Percentiles rank a stretch among this genome's conserved stretches.
phyloP scores from a whole-genome alignment of 2,113 vertebrate species.

The Bos indicus region DNA sequence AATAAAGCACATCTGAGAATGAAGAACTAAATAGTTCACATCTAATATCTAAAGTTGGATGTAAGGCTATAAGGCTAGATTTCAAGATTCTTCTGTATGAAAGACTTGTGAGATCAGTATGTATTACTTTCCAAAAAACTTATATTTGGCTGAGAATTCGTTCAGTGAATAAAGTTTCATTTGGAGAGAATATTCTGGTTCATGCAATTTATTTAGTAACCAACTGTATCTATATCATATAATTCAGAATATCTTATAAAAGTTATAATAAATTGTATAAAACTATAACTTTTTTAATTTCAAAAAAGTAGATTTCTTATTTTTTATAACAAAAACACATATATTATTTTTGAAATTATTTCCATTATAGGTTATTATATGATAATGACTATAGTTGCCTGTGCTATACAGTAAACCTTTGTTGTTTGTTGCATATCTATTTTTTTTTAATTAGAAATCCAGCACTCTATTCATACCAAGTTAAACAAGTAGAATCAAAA shows the following conservation, averaged over 20 bases:
- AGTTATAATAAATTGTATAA: not conserved
- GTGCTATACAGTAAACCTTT: not conserved
- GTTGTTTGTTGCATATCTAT: not conserved
- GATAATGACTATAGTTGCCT: not conserved
- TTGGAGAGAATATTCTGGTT: not conserved
- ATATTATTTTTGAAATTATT: not conserved
- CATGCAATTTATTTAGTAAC: not conserved
- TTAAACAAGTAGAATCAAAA: not conserved
- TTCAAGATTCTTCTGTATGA: not conserved
- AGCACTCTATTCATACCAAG: not conserved
- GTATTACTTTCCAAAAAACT: not conserved
- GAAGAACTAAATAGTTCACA: not conserved
- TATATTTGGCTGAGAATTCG: not conserved
- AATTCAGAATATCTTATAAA: conserved; percentile 2
- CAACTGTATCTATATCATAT: not conserved
- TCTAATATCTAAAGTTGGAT: conserved; percentile 4
- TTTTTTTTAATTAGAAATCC: not conserved
- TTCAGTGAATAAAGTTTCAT: not conserved
- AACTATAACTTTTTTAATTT: not conserved
- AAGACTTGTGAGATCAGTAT: not conserved
- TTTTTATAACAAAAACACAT: not conserved
- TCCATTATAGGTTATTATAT: not conserved
- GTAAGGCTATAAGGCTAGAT: not conserved
- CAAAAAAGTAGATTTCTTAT: not conserved
- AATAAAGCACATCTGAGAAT: not conserved